phyloP scores from a whole-genome alignment of 2,113 vertebrate genomes.

The Charadrius vociferus region DNA sequence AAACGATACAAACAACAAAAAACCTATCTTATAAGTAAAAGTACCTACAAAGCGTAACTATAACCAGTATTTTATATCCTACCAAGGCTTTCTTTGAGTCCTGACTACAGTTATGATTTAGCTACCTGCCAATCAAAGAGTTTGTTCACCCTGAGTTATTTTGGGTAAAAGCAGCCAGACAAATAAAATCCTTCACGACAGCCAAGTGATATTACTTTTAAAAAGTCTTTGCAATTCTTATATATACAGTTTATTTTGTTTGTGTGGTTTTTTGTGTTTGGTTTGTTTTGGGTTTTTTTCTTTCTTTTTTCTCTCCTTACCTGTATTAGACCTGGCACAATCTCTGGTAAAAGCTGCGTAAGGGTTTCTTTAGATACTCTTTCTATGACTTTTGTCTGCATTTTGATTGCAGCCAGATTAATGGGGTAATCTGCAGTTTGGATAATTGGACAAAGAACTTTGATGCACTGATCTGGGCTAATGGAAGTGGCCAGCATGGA shows the following conservation, averaged over 20 bases:
- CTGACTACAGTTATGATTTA: neutral
- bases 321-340: conserved; percentile 93
- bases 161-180: neutral
- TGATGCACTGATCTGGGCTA: conserved; percentile 95
- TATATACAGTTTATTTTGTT: too few relatives aligned
- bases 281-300: too few relatives aligned
- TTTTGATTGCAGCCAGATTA: conserved; percentile 96
- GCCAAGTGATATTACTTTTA: neutral
- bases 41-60: neutral
- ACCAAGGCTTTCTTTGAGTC: neutral
- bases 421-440: conserved; percentile 96
- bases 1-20: neutral
- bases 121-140: neutral
- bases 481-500: conserved; percentile 92
- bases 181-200: neutral
- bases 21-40: neutral
- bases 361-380: conserved; percentile 88
- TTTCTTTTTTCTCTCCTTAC: conserved; percentile 57
- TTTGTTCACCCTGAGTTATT: neutral
- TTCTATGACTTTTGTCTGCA: conserved; percentile 96
- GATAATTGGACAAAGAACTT: conserved; percentile 96
- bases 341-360: conserved; percentile 87
- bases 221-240: neutral
- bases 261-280: neutral
- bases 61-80: neutral